Base-by-base conservation (phyloP, 1,140 invertebrate species). In the Drosophila bocqueti region DNA sequence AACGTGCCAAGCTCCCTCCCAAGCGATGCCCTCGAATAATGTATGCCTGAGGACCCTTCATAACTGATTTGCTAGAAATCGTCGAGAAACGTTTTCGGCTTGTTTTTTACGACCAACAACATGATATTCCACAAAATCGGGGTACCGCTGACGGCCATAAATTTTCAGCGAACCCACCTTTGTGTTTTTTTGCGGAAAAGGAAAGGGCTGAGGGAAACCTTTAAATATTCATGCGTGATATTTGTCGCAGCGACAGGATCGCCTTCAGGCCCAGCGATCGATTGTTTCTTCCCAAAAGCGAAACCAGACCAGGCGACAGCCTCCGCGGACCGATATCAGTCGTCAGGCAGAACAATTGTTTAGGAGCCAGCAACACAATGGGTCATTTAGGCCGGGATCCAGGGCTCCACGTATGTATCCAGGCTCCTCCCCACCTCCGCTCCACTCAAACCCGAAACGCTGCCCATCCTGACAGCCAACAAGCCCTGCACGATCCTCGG, bases 171-270 rank as follows among this genome's bases (percentile, higher is more conserved):
- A 67, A 65, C 62, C 82, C 69, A 68, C 62, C 82, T 79, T 82
- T 86, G 69, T 69, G 72, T 75, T 81, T 81, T 81, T 57, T 62
- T 65, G 66, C 42, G 49, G 63, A 68, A 75, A 55, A 55, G 34
- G 18, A 68, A 67, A 21, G 31, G n/a, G 29, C 31, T 4, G 59
- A 63, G 42, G 45, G 34, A 65, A 72, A 69, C 58, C 81, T 81
- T 89, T 90, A 90, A 89, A 89, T 89, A 89, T 90, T 89, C 84
- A 90, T 89, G 81, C 69, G 69, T 65, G 81, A 81, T 90, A 89
- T 89, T 89, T 89, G 84, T 89, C 84, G 81, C 83, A 89, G 85
- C 85, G 85, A 89, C 84, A 89, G 84, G 76, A 79, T 79, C 66
- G 83, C 71, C 66, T 90, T 76, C 66, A 74, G 73, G 47, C 42